Evolutionary conservation across 2,797 vertebrate genomes (phyloP).

Genomic region (Trematomus bernacchii): DNA sequence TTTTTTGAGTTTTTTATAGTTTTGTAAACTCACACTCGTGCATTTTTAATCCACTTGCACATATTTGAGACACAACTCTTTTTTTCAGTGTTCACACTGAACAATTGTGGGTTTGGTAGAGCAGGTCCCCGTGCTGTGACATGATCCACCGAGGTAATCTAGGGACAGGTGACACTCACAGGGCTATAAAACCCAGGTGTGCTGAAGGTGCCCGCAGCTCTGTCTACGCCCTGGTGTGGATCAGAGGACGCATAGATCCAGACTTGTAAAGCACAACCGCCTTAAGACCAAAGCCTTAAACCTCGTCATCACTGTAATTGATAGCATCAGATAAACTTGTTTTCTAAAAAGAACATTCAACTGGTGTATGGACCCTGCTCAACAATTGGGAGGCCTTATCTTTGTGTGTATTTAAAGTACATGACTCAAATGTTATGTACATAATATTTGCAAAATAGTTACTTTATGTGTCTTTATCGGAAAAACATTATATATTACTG

Average conservation of each 20-base stretch:
- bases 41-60: neutral
- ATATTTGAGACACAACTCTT: slow-evolving; percentile 1
- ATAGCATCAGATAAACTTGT: slow-evolving; percentile 36
- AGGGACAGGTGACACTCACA: slow-evolving; percentile 25
- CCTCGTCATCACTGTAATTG: slow-evolving; percentile 38
- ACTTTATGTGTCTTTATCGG: neutral
- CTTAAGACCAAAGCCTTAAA: slow-evolving; percentile 19
- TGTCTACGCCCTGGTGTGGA: slow-evolving; percentile 16
- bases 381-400: neutral
- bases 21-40: neutral
- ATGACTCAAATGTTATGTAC: slow-evolving; percentile 10
- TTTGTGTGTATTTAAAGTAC: slow-evolving; percentile 5
- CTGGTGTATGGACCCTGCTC: neutral
- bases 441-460: neutral
- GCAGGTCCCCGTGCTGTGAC: neutral
- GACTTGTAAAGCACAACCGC: slow-evolving; percentile 26
- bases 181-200: slow-evolving; percentile 56
- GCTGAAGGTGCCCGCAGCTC: slow-evolving; percentile 39
- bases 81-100: neutral
- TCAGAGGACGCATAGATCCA: slow-evolving; percentile 24
- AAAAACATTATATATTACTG: slow-evolving; percentile 5
- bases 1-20: neutral
- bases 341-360: slow-evolving; percentile 32
- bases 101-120: neutral
- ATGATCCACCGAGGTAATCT: slow-evolving; percentile 14